phyloP scores from a whole-genome alignment of 2,113 vertebrate genomes.

The Mustelus asterias region DNA sequence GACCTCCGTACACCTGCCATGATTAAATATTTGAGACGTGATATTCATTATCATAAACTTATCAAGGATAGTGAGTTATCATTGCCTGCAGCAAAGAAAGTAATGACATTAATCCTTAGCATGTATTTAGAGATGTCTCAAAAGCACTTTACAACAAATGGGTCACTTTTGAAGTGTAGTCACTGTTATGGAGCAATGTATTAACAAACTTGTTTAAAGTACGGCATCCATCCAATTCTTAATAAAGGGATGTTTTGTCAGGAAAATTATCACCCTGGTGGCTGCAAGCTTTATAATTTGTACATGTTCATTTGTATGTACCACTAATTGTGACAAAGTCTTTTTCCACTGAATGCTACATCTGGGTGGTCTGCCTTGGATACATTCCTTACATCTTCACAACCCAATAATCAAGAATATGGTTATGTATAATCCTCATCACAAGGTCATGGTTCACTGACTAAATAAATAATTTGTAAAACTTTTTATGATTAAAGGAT shows the following conservation, averaged over 20 bases:
- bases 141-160: constrained; percentile 3
- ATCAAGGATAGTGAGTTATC: background rate
- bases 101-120: constrained; percentile 13
- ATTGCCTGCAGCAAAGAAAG: background rate
- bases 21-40: constrained; percentile 21
- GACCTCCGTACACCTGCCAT: background rate
- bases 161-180: constrained; percentile 25
- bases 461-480: background rate
- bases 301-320: background rate
- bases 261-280: constrained; percentile 23
- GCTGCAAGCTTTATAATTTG: background rate
- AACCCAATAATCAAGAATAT: background rate
- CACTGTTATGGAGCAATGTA: background rate
- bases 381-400: background rate
- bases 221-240: constrained; percentile 3
- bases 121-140: constrained; percentile 3
- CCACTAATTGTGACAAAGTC: background rate
- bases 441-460: background rate
- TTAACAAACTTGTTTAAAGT: constrained; percentile 24
- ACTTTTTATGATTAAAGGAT: background rate
- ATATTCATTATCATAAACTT: background rate
- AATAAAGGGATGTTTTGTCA: constrained; percentile 23
- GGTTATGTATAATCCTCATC: background rate
- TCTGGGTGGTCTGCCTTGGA: background rate
- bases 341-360: background rate